Conservation (phyloP, 2,888 invertebrate species). For the Cantharis nigra region DNA sequence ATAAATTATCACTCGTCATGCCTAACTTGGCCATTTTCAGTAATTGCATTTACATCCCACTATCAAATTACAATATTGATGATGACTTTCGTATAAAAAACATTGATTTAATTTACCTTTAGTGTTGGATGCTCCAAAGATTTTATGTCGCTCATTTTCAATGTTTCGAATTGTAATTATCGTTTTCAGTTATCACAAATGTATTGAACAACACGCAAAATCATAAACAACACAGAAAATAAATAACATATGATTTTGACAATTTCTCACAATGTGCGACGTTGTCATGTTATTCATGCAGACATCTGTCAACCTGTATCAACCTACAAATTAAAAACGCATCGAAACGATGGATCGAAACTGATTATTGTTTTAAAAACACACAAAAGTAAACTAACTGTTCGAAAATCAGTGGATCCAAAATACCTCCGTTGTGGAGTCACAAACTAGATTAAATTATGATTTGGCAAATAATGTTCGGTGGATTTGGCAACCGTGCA, state of each 20-base stretch:
- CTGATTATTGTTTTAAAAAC: neutral
- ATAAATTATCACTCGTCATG: neutral
- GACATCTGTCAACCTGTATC: neutral
- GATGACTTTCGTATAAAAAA: neutral
- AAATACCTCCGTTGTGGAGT: neutral
- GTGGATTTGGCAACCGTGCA: neutral
- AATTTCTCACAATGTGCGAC: neutral
- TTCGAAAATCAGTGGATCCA: neutral
- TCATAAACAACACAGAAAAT: neutral
- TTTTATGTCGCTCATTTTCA: conserved; percentile 86
- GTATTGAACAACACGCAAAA: neutral
- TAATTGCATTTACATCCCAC: neutral
- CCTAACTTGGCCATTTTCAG: neutral
- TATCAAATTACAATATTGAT: neutral
- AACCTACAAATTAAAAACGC: neutral
- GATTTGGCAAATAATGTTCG: too few species aligned
- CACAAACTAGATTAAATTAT: neutral
- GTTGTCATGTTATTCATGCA: neutral
- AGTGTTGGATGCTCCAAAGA: conserved; percentile 94
- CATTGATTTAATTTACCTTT: conserved; percentile 66
- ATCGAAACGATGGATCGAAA: neutral
- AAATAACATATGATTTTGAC: neutral
- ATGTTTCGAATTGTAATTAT: neutral
- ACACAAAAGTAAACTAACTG: neutral
- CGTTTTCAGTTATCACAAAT: neutral